Evolutionary conservation across 2,888 invertebrate genomes (phyloP).

Genomic region (Agrypnus murinus): DNA sequence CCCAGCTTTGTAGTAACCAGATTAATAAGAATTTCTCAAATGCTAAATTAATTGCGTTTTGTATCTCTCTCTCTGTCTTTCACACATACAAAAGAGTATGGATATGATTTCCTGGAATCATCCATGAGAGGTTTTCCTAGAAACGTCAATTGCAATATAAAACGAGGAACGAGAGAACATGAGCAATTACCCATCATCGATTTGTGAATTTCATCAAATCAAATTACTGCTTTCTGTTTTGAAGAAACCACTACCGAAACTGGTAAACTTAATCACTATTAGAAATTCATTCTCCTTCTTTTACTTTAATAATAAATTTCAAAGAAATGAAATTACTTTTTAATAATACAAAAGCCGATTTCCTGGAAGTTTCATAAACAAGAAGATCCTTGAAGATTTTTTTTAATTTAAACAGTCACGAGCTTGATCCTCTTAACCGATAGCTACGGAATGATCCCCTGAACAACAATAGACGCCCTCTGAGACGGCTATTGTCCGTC

Average conservation of each 20-base stretch:
- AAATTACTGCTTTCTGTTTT: too few species aligned
- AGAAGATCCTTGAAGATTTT: conserved; percentile 11
- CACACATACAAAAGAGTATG: neutral
- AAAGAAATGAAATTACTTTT: too few species aligned
- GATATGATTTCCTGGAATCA: neutral
- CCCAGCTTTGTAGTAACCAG: neutral
- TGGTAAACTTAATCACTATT: too few species aligned
- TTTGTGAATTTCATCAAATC: too few species aligned
- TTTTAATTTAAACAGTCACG: conserved; percentile 23
- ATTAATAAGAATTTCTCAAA: neutral
- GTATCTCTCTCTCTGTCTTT: too few species aligned
- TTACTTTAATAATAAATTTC: too few species aligned
- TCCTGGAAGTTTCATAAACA: neutral
- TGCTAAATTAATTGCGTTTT: neutral
- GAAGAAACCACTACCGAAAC: too few species aligned
- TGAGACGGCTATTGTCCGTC: conserved; percentile 19
- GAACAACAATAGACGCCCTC: conserved; percentile 26
- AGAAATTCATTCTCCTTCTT: too few species aligned
- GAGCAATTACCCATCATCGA: neutral
- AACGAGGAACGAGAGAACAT: too few species aligned
- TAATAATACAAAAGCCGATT: neutral
- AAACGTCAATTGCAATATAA: neutral
- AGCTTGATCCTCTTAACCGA: conserved; percentile 21
- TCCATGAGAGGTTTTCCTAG: neutral
- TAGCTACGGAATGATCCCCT: conserved; percentile 28